A percentile compares a stretch with the other conserved stretches of the same genome.
phyloP scores from a whole-genome alignment of 2,797 vertebrate genomes.

The Diplodus puntazzo region DNA sequence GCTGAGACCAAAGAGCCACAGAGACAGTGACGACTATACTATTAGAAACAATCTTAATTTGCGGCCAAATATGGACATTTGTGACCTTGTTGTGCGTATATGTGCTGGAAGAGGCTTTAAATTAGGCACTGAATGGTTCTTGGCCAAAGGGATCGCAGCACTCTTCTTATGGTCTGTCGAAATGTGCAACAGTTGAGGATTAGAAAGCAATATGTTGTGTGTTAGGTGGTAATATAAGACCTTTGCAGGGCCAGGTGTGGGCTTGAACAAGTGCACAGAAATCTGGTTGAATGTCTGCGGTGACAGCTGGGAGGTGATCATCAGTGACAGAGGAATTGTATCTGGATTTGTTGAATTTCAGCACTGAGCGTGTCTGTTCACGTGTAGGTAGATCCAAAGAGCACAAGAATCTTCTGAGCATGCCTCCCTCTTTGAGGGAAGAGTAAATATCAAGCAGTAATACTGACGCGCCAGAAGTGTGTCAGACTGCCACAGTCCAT shows the following conservation, averaged over 20 bases:
- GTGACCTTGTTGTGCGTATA: background rate
- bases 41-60: constrained; percentile 1
- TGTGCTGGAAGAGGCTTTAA: background rate
- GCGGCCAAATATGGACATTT: background rate
- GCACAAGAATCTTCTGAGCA: background rate
- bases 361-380: background rate
- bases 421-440: background rate
- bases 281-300: background rate
- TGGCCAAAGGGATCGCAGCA: background rate
- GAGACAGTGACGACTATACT: background rate
- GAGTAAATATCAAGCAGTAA: background rate
- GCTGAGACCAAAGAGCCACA: background rate
- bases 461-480: background rate
- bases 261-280: background rate
- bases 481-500: no score
- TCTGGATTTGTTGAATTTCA: background rate
- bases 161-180: background rate
- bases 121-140: background rate
- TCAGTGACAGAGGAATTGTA: background rate
- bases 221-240: background rate
- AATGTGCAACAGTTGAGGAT: background rate
- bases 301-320: background rate
- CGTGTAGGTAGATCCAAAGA: background rate
- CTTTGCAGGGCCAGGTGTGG: background rate
- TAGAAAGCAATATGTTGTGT: background rate